Conservation (phyloP, 2,113 vertebrate genomes). For the Forbesichthys papilliferus region DNA sequence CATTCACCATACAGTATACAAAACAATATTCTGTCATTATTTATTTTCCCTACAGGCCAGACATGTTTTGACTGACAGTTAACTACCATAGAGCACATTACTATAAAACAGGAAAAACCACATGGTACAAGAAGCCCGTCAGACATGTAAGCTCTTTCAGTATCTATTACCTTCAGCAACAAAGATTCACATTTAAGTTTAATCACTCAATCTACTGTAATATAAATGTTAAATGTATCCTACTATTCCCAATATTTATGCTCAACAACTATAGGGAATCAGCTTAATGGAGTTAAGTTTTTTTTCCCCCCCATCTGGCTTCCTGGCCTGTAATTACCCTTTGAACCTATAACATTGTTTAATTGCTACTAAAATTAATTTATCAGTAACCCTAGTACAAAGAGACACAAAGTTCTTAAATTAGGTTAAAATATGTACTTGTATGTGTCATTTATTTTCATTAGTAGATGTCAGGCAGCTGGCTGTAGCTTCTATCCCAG, state of each 20-base stretch:
- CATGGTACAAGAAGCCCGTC: background rate
- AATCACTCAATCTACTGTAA: slow-evolving; percentile 47
- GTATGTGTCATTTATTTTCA: slow-evolving; percentile 9
- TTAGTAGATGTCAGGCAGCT: slow-evolving; percentile 95
- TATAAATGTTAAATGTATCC: slow-evolving; percentile 40
- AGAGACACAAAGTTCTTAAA: slow-evolving; percentile 32
- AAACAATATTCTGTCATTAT: background rate
- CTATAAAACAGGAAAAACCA: background rate
- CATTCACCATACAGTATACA: background rate
- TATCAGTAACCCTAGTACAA: slow-evolving; percentile 7
- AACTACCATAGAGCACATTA: background rate
- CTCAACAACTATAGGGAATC: slow-evolving; percentile 29
- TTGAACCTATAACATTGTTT: background rate
- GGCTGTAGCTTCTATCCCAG: slow-evolving; percentile 93
- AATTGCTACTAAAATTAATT: slow-evolving; percentile 1
- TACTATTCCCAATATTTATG: slow-evolving; percentile 25
- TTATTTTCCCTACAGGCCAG: background rate
- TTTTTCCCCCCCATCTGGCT: slow-evolving; percentile 29
- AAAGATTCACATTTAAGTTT: slow-evolving; percentile 17
- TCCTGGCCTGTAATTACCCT: too few species aligned
- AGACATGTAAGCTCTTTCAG: background rate
- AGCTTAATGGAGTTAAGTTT: slow-evolving; percentile 12
- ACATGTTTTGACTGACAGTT: background rate
- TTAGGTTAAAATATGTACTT: slow-evolving; percentile 19
- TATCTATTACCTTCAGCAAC: slow-evolving; percentile 8